These are phyloP conservation scores for Philereme vetulata DNA, from an alignment of 2,888 invertebrate species.

Conservation along the genomic window DNA sequence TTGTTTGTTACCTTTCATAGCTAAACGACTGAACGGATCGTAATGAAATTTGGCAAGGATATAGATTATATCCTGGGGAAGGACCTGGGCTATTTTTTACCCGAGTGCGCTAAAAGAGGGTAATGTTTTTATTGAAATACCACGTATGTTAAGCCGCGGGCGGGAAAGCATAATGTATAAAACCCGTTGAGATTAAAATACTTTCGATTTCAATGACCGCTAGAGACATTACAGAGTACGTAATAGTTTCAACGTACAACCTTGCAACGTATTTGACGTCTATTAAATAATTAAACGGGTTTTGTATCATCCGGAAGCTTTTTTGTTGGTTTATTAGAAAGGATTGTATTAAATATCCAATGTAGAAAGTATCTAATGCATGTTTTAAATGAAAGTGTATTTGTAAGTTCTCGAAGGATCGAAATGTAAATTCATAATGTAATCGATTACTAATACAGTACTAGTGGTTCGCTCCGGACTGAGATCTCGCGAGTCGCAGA, in stretches of 20 bases:
- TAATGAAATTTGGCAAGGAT: no score
- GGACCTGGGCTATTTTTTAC: no score
- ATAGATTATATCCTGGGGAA: no score
- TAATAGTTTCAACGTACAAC: slow-evolving; percentile 7
- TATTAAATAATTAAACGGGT: slow-evolving; percentile 38
- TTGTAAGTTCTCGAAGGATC: slow-evolving; percentile 9
- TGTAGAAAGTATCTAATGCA: slow-evolving; percentile 28
- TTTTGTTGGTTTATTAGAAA: slow-evolving; percentile 50
- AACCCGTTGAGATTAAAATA: background rate
- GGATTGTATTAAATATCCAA: slow-evolving; percentile 46
- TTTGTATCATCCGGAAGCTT: slow-evolving; percentile 50
- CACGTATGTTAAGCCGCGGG: no score
- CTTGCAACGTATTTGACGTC: slow-evolving; percentile 17
- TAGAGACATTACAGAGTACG: slow-evolving; percentile 5
- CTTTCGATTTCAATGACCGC: slow-evolving; percentile 24
- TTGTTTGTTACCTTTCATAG: no score
- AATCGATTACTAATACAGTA: background rate
- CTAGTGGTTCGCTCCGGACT: background rate
- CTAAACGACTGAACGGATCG: no score
- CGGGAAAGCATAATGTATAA: slow-evolving; percentile 4
- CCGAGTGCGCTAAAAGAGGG: no score
- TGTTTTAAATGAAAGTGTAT: slow-evolving; percentile 54
- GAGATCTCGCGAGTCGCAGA: no score
- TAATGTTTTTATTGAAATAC: no score
- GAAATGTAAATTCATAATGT: background rate